These are phyloP conservation scores for Drosophila pegasa DNA, from an alignment of 2,888 invertebrate genomes.

Conservation along the genomic window DNA sequence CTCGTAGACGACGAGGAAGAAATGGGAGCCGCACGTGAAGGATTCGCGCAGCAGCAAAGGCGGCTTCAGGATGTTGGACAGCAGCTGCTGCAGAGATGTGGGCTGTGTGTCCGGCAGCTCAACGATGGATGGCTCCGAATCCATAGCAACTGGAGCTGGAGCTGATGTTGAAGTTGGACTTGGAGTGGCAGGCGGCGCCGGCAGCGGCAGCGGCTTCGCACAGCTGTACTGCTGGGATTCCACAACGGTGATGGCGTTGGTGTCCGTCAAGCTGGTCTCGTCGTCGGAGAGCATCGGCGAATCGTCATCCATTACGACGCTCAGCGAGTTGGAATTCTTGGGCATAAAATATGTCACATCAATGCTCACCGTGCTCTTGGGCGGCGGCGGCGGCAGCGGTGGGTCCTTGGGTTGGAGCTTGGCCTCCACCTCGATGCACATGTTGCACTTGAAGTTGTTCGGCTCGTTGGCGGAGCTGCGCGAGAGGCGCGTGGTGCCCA, in stretches of 20 bases:
- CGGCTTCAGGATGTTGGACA: not conserved
- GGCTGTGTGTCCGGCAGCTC: slow-evolving; percentile 32
- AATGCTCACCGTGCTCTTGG: not conserved
- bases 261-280: slow-evolving; percentile 2
- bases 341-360: slow-evolving; percentile 33
- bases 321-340: slow-evolving; percentile 9
- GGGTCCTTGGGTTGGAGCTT: slow-evolving; percentile 4
- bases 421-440: slow-evolving; percentile 48
- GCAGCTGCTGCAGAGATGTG: not conserved
- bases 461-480: not conserved
- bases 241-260: slow-evolving; percentile 33
- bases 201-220: too few relatives aligned
- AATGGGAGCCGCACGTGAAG: slow-evolving; percentile 9
- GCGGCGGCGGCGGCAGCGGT: too few relatives aligned
- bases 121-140: not conserved
- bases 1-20: slow-evolving; percentile 54
- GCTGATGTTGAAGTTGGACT: too few relatives aligned
- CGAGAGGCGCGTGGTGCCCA: slow-evolving; percentile 11
- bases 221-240: slow-evolving; percentile 1
- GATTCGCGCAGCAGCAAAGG: slow-evolving; percentile 37
- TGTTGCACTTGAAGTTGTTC: slow-evolving; percentile 58
- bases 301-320: not conserved
- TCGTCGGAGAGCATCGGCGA: slow-evolving; percentile 31
- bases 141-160: too few relatives aligned
- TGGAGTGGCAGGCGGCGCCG: too few relatives aligned